Evolutionary conservation across 1,140 invertebrate species (phyloP), one percentile per base, ranked within the genome.

Genomic region (Tachypleus tridentatus): DNA sequence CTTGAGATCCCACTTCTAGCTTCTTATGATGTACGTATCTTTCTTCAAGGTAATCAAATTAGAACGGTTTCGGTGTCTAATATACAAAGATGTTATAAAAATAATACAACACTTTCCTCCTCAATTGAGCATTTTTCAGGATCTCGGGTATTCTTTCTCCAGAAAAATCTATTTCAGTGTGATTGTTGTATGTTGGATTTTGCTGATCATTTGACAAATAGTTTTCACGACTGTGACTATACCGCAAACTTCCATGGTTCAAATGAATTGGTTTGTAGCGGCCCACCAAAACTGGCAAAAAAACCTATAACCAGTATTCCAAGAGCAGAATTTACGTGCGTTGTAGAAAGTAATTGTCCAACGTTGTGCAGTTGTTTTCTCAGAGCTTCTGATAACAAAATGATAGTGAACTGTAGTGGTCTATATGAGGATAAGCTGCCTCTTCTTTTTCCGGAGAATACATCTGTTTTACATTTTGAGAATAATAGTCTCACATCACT

Each of bases 151-250:
- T 61, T 61, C 10, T 10, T 62, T 48, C 74, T 84, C 4, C 79
- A 76, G 62, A 73, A 82, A 53, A 89, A 89, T 76, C 86, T 86
- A 0, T 70, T 88, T 49, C 58, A 71, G 4, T 89, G 87, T 69
- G 82, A 87, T 68, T 90, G 87, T 69, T 7, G 70, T 0, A n/a
- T 68, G 47, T 65, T 59, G 48, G n/a, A 57, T 9, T 65, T 70
- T 60, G 61, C 57, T 11, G n/a, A 61, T 29, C 65, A 65, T 51
- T 10, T 65, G 6, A 56, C 59, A 52, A 5, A 49, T 11, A 62
- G 51, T 3, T 11, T 50, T 49, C 59, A 56, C 49, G 5, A 50
- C 11, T 49, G 47, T 3, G 63, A 63, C 47, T 50, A 8, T 58
- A 58, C 47, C 4, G 58, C 58, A 48, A 53, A 52, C 1, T 60